phyloP scores from a whole-genome alignment of 1,140 invertebrate genomes.

The Drosophila watanabei region DNA sequence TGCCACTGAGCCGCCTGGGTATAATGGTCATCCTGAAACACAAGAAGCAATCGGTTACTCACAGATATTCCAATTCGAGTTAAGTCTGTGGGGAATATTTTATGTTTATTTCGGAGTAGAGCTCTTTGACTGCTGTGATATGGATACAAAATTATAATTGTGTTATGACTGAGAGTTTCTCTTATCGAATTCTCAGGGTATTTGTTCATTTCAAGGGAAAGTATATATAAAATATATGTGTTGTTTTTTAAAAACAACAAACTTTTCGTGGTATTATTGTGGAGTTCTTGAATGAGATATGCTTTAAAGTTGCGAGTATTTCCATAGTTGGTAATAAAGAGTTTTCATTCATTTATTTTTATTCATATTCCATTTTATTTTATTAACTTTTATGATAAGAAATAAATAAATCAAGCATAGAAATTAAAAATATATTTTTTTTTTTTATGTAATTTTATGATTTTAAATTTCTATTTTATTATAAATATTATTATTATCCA shows the following conservation, averaged over 20 bases:
- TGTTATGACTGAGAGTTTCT: neutral
- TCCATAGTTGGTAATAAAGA: too few species aligned
- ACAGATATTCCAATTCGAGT: neutral
- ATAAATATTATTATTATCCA: neutral
- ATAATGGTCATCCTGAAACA: conserved; percentile 54
- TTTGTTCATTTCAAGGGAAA: neutral
- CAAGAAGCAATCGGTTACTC: conserved; percentile 4
- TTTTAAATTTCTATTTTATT: neutral
- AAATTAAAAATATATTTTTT: neutral
- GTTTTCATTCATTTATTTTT: neutral
- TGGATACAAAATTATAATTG: too few species aligned
- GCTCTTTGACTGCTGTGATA: neutral
- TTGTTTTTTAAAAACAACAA: neutral
- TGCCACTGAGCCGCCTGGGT: conserved; percentile 40
- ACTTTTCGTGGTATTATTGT: neutral
- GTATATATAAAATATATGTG: neutral
- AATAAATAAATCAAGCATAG: neutral
- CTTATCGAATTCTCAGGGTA: neutral
- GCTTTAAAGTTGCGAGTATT: neutral
- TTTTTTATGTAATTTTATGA: neutral
- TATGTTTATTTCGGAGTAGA: too few species aligned
- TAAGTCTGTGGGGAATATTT: neutral
- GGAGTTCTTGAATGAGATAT: neutral
- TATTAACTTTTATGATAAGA: too few species aligned
- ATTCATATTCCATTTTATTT: neutral